These are phyloP conservation scores for Anodontia alba DNA, from an alignment of 2,888 invertebrate genomes.

Conservation along the genomic window DNA sequence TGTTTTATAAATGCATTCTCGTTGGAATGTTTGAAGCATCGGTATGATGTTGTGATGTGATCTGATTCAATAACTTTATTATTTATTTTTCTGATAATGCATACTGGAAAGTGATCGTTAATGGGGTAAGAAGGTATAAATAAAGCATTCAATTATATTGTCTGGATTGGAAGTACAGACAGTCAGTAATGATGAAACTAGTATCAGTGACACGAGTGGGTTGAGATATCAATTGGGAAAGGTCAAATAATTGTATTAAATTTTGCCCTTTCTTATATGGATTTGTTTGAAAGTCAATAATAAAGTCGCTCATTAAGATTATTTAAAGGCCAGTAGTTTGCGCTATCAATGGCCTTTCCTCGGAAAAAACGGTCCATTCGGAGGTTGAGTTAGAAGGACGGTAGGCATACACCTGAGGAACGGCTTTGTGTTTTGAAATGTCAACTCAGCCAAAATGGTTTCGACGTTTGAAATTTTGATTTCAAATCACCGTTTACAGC, in stretches of 20 bases:
- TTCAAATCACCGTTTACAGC: too few species aligned
- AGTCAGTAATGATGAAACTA: not conserved
- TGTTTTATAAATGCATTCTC: not conserved
- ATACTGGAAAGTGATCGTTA: not conserved
- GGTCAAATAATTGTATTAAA: not conserved
- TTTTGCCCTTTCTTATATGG: not conserved
- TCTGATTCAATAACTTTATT: not conserved
- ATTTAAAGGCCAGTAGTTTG: not conserved
- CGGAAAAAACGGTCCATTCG: too few species aligned
- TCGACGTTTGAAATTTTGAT: too few species aligned
- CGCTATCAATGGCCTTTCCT: too few species aligned
- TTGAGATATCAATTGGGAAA: not conserved
- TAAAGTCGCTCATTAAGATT: not conserved
- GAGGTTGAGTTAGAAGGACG: too few species aligned
- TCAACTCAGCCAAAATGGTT: too few species aligned
- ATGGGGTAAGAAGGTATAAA: not conserved
- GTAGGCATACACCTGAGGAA: too few species aligned
- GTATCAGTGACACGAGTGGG: not conserved
- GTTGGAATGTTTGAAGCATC: not conserved
- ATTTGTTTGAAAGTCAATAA: not conserved
- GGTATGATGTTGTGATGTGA: not conserved
- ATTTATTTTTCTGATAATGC: not conserved
- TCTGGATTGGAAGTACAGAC: not conserved
- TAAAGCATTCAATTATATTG: not conserved
- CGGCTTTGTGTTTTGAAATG: too few species aligned